phyloP scores from a whole-genome alignment of 2,113 vertebrate species.

The Xiphophorus hellerii region DNA sequence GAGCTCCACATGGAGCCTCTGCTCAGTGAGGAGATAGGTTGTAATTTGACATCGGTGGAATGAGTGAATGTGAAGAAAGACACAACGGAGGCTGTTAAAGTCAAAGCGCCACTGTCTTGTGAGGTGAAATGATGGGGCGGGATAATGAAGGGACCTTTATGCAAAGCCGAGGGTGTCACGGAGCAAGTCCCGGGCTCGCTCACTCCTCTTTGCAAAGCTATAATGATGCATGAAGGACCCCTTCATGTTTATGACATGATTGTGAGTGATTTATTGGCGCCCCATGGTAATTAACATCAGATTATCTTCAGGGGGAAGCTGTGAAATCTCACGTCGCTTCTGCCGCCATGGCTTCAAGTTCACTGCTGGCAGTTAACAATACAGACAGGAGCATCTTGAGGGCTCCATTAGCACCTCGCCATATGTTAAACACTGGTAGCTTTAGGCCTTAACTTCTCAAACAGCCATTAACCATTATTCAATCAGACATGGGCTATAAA shows the following conservation, averaged over 20 bases:
- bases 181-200: conserved; percentile 29
- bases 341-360: conserved; percentile 47
- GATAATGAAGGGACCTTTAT: conserved; percentile 62
- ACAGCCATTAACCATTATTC: conserved; percentile 35
- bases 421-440: conserved; percentile 56
- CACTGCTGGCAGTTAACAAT: conserved; percentile 48
- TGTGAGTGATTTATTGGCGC: conserved; percentile 67
- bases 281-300: conserved; percentile 64
- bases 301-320: conserved; percentile 63
- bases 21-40: conserved; percentile 10
- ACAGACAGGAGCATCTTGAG: conserved; percentile 39
- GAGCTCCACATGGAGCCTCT: conserved; percentile 10
- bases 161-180: conserved; percentile 48
- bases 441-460: conserved; percentile 30
- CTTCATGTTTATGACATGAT: conserved; percentile 67
- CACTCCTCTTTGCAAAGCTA: conserved; percentile 40
- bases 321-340: conserved; percentile 46
- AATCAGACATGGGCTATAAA: conserved; percentile 37
- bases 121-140: conserved; percentile 43
- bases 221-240: conserved; percentile 71
- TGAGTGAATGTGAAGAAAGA: conserved; percentile 21
- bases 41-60: conserved; percentile 13
- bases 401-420: conserved; percentile 58
- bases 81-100: conserved; percentile 21
- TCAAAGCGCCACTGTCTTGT: conserved; percentile 23